These are phyloP conservation scores for Erinaceus europaeus DNA, from an alignment of 2,113 vertebrate genomes.

Conservation along the genomic window DNA sequence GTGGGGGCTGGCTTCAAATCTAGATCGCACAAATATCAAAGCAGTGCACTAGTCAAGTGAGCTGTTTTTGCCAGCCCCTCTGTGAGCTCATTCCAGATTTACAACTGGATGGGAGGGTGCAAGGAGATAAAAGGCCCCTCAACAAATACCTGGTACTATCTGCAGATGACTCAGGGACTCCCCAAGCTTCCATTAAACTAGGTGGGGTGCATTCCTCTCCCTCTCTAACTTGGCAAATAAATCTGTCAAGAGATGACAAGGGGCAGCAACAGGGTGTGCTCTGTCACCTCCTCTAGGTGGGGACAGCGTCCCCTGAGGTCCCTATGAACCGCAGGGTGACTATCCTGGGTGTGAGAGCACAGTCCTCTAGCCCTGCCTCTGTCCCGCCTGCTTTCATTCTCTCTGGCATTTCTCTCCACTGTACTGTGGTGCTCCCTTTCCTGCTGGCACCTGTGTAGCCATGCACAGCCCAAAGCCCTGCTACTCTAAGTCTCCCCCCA, in stretches of 20 bases:
- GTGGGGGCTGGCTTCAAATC: too few species aligned
- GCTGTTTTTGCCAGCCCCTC: neutral
- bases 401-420: neutral
- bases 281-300: neutral
- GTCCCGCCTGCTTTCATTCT: neutral
- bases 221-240: too few species aligned
- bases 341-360: neutral
- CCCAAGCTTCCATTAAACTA: slow-evolving; percentile 57
- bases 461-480: neutral
- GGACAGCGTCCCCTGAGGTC: too few species aligned
- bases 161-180: slow-evolving; percentile 36
- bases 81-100: neutral
- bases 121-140: slow-evolving; percentile 3
- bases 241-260: too few species aligned
- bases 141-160: slow-evolving; percentile 7
- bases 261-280: slow-evolving; percentile 2
- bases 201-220: too few species aligned
- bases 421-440: neutral
- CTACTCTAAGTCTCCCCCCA: neutral
- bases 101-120: neutral
- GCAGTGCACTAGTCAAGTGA: neutral
- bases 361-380: neutral
- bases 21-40: too few species aligned
- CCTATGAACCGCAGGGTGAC: too few species aligned
- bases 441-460: neutral